These are phyloP conservation scores for Scaeva pyrastri DNA, from an alignment of 2,888 invertebrate genomes.

Conservation along the genomic window DNA sequence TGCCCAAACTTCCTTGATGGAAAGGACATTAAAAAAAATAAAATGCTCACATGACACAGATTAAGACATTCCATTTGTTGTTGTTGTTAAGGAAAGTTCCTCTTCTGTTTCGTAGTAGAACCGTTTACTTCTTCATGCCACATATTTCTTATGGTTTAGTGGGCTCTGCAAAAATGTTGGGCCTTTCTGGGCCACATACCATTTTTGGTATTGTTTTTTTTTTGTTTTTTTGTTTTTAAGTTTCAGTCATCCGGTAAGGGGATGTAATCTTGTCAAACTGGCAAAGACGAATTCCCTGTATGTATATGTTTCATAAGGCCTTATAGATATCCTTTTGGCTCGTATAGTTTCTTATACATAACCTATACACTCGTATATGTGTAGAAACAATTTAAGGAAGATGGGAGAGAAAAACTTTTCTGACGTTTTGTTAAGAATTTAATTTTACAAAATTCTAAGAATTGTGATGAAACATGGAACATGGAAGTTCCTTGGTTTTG, in stretches of 20 bases:
- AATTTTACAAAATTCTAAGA: conserved; percentile 22
- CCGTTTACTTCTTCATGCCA: neutral
- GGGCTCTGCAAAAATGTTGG: conserved; percentile 14
- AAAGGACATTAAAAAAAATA: neutral
- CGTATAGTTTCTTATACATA: neutral
- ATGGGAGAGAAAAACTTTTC: conserved; percentile 2
- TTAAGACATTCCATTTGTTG: conserved; percentile 27
- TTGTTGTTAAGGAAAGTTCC: conserved; percentile 10
- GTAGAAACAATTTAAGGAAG: conserved; percentile 15
- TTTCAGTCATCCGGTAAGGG: neutral
- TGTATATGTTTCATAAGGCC: neutral
- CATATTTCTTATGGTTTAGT: conserved; percentile 7
- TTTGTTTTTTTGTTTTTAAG: neutral
- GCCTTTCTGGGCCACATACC: conserved; percentile 22
- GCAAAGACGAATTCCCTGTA: conserved; percentile 37
- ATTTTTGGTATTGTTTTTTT: neutral
- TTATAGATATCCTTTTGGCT: conserved; percentile 11
- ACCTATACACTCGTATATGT: no score
- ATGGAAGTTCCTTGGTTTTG: no score
- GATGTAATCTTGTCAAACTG: conserved; percentile 17
- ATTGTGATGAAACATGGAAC: neutral
- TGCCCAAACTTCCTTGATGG: neutral
- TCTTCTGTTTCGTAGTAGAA: neutral
- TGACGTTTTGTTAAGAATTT: conserved; percentile 23
- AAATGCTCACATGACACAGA: conserved; percentile 31